Conservation (phyloP, 2,888 invertebrate genomes). For the Endomychus coccineus region DNA sequence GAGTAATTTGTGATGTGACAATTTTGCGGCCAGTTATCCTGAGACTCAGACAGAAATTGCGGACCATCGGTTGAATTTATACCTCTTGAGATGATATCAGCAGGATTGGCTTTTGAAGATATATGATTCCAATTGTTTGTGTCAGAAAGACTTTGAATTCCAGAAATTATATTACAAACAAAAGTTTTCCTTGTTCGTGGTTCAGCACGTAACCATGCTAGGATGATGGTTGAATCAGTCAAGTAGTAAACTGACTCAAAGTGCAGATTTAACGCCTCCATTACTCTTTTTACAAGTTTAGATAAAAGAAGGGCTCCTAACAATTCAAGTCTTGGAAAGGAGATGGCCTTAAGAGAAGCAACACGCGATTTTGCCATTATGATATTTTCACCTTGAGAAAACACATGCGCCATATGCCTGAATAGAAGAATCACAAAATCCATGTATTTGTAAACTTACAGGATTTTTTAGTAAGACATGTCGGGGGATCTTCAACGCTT, state of each 20-base stretch:
- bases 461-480: too few species aligned
- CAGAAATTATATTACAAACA: constrained; percentile 8
- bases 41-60: constrained; percentile 2
- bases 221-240: constrained; percentile 12
- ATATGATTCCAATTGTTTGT: constrained; percentile 3
- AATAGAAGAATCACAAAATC: too few species aligned
- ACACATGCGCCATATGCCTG: constrained; percentile 3
- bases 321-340: neutral
- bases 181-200: constrained; percentile 16
- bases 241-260: too few species aligned
- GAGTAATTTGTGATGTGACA: constrained; percentile 3
- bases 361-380: constrained; percentile 1
- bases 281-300: constrained; percentile 11
- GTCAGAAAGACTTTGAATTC: constrained; percentile 3
- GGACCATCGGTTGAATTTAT: constrained; percentile 5
- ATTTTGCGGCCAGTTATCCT: constrained; percentile 1
- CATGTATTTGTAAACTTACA: too few species aligned
- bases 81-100: constrained; percentile 5
- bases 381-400: neutral
- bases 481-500: neutral
- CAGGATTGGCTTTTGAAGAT: constrained; percentile 2
- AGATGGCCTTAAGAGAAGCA: too few species aligned
- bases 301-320: constrained; percentile 1
- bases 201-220: constrained; percentile 10
- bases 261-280: too few species aligned